Percentiles rank a stretch among this genome's conserved stretches.
phyloP scores from a whole-genome alignment of 2,888 invertebrate species.

The Merodon equestris region DNA sequence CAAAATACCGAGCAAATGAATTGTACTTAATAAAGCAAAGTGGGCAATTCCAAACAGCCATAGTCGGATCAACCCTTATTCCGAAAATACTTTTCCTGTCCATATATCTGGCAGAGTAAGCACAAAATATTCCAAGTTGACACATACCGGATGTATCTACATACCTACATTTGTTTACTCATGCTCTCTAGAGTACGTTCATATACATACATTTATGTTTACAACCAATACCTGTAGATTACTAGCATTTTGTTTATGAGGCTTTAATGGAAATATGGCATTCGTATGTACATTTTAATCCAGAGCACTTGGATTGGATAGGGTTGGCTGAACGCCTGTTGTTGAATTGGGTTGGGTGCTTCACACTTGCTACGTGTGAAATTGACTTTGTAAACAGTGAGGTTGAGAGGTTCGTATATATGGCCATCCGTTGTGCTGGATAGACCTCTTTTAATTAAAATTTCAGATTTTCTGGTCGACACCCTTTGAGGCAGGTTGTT shows the following conservation, averaged over 20 bases:
- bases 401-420: background rate
- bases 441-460: conserved; percentile 39
- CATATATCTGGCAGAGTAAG: conserved; percentile 36
- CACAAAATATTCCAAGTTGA: conserved; percentile 61
- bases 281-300: background rate
- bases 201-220: no score
- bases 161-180: no score
- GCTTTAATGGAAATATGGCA: conserved; percentile 36
- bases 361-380: conserved; percentile 47
- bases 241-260: conserved; percentile 20
- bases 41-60: conserved; percentile 33
- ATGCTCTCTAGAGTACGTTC: no score
- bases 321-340: no score
- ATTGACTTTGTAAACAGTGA: conserved; percentile 38
- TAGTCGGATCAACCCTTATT: background rate
- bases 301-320: conserved; percentile 10
- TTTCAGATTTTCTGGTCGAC: conserved; percentile 43
- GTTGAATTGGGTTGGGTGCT: background rate
- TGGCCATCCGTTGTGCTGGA: no score
- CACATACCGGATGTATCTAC: conserved; percentile 19
- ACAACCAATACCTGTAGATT: conserved; percentile 26
- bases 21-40: conserved; percentile 48
- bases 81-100: background rate
- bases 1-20: conserved; percentile 22
- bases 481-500: conserved; percentile 11